phyloP scores from a whole-genome alignment of 2,797 vertebrate species.

The Miichthys miiuy region DNA sequence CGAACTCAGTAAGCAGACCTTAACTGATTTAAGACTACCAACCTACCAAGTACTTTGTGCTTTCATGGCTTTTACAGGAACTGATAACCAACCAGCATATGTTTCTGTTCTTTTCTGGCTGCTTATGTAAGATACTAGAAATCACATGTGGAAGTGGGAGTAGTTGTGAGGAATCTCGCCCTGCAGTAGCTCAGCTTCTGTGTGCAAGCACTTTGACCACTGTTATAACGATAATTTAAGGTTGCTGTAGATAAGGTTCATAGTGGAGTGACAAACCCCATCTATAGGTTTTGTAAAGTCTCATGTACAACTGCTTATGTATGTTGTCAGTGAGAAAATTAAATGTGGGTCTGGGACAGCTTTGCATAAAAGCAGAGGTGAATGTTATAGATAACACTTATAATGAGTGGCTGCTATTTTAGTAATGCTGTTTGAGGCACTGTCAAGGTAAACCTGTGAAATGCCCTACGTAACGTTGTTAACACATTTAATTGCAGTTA shows the following conservation, averaged over 20 bases:
- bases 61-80: slow-evolving; percentile 11
- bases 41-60: neutral
- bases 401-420: slow-evolving; percentile 41
- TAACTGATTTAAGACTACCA: neutral
- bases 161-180: neutral
- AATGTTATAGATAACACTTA: slow-evolving; percentile 6
- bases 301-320: too few species aligned
- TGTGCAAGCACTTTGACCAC: neutral
- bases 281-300: neutral
- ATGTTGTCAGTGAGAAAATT: neutral
- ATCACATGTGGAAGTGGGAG: neutral
- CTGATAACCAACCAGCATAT: neutral
- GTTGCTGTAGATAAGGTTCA: neutral
- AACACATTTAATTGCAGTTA: slow-evolving; percentile 48
- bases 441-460: slow-evolving; percentile 31
- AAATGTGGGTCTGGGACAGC: neutral
- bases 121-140: neutral
- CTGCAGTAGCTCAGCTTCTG: neutral
- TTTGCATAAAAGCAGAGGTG: slow-evolving; percentile 9
- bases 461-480: neutral
- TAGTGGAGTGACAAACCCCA: neutral
- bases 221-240: neutral
- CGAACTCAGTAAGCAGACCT: neutral
- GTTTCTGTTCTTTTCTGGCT: neutral
- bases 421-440: neutral